Base-by-base conservation (phyloP, 2,113 vertebrate genomes). In the Grallaria varia region DNA sequence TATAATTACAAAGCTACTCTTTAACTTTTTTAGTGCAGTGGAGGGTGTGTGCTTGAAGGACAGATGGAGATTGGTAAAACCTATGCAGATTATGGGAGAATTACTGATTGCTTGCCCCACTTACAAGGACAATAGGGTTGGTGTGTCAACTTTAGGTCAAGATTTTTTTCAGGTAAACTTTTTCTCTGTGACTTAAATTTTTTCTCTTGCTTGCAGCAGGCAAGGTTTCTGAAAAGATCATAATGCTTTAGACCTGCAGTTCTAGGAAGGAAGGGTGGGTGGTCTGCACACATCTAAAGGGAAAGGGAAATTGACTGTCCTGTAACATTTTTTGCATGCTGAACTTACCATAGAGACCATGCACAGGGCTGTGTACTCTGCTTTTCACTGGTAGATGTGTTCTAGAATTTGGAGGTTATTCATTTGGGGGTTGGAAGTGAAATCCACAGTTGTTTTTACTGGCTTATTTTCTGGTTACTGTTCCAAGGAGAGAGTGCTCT, bases 41-140 rank as follows among this genome's bases (percentile, higher is more conserved):
- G 37, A 75, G 67, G 67, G 17, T 45, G 7, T 37, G 47, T 59
- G 22, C 25, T 60, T 35, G 68, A 87, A 81, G 30, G 25, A 22
- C 33, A 76, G 33, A 27, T 0, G 4, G 60, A 62, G 58, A 39
- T 49, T 64, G 44, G 10, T 49, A 85, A 62, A 24, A 47, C 9
- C 16, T 53, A 31, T 53, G 31, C 12, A 28, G 56, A 15, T 42
- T 9, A 37, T 9, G 15, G 30, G 25, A 73, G 23, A 56, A 60
- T 55, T 52, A 31, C 25, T 5, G 2, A 39, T 66, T 0, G 0
- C 16, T 27, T 0, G 0, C 24, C 14, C 59, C 40, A 33, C 22
- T 84, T 71, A 55, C 56, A n/a, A 81, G 40, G 45, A 64, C 21
- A 68, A 8, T 28, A 39, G 50, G 0, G 1, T 40, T 28, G 7